Evolutionary conservation across 2,888 invertebrate species (phyloP), one percentile per base, ranked within the genome.

Genomic region (Megamerina dolium): DNA sequence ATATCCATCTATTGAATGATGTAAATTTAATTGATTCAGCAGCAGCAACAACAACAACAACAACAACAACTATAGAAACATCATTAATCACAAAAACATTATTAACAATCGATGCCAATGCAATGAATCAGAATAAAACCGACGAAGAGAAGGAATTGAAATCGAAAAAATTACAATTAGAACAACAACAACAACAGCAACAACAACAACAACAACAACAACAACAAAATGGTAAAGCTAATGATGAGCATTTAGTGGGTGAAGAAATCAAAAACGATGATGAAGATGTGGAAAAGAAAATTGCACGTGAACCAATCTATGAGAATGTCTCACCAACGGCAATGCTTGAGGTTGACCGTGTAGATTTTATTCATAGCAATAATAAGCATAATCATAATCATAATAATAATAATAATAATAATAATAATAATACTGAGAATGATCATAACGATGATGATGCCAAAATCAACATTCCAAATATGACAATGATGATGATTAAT

Each of bases 281-380:
- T n/a, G 17, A 21, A 19, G 4, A 3, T 10, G 32, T 20, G 3
- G 50, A 51, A 44, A 43, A 45, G 21, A 46, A 43, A 17, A 50
- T 50, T 16, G 43, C 50, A 27, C 42, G 49, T 38, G 70, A 71
- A 55, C 68, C 73, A 40, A 74, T 74, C 51, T 77, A 77, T 64
- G 75, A 76, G 52, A 72, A 73, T 36, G 49, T 56, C 50, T 60
- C 64, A 49, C 51, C 63, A 43, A 46, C 63, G 56, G 57, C 65
- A 58, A 57, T 54, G 59, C 59, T 44, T 30, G 52, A 60, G 49
- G 59, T 60, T 55, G 64, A 66, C 55, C 56, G 46, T 52, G 58
- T 54, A 50, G 50, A 44, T 49, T 53, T 36, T 49, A 35, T 6
- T 12, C 34, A 13, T 10, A 57, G 43, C 49, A 55, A 45, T 40